A percentile compares a stretch with the other conserved stretches of the same genome.
Evolutionary conservation across 1,140 invertebrate genomes (phyloP).

Genomic region (Bemisia tabaci): DNA sequence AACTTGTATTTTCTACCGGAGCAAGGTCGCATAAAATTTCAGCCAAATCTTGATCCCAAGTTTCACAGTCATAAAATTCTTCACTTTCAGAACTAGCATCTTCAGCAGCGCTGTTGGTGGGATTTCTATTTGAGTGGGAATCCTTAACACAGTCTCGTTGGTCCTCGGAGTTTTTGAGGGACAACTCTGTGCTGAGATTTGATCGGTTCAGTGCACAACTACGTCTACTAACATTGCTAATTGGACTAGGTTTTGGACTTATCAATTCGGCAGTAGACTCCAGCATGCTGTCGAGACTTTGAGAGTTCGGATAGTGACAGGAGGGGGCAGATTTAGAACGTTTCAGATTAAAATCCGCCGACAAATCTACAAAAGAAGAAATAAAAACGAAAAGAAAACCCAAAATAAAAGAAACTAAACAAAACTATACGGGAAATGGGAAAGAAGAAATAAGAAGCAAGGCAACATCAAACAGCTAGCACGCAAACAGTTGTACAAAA

Average conservation of each 20-base stretch:
- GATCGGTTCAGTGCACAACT: background rate
- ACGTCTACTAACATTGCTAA: background rate
- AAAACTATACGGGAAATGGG: background rate
- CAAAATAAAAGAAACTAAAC: background rate
- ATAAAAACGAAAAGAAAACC: background rate
- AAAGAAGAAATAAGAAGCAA: background rate
- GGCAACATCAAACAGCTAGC: background rate
- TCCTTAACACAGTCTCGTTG: no score
- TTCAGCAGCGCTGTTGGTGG: no score
- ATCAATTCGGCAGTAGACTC: background rate
- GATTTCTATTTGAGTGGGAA: no score
- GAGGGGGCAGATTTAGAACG: background rate
- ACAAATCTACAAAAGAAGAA: background rate
- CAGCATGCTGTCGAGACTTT: background rate
- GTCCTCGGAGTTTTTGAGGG: no score
- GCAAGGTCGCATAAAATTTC: background rate
- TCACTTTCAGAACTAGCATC: constrained; percentile 10
- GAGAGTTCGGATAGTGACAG: background rate
- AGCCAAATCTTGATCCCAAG: constrained; percentile 9
- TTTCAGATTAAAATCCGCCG: background rate
- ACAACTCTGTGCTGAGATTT: no score
- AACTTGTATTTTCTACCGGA: background rate
- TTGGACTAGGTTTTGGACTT: background rate
- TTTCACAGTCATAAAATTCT: constrained; percentile 14
- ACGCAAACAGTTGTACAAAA: background rate